These are phyloP conservation scores for Hippasteria phrygiana DNA, from an alignment of 53 echinoderm and acorn worm species.

Conservation along the genomic window DNA sequence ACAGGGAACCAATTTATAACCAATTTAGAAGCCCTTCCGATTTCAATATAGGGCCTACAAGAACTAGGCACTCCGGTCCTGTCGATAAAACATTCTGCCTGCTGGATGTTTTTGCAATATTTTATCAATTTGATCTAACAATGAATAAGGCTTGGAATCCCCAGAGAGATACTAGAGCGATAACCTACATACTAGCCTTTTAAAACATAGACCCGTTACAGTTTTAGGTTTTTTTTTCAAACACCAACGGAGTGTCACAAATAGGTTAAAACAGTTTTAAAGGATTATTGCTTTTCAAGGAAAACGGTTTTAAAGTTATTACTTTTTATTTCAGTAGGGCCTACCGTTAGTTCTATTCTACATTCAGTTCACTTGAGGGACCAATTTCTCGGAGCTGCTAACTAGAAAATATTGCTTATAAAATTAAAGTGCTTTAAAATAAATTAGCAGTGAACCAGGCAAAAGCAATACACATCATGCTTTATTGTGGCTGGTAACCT, in stretches of 20 bases:
- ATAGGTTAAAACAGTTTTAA: too few species aligned
- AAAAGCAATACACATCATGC: too few species aligned
- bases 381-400: too few species aligned
- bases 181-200: background rate
- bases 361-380: too few species aligned
- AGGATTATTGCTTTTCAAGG: too few species aligned
- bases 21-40: conserved; percentile 15
- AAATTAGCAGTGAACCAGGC: too few species aligned
- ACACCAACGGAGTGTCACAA: background rate
- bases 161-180: background rate
- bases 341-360: too few species aligned
- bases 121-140: background rate
- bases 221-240: background rate
- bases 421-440: too few species aligned
- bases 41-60: background rate
- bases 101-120: background rate
- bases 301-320: too few species aligned
- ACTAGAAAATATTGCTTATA: too few species aligned
- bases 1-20: background rate
- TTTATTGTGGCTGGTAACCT: too few species aligned
- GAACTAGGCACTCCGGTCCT: background rate
- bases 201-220: background rate
- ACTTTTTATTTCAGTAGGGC: too few species aligned
- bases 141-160: background rate
- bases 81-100: background rate